Percentiles rank a stretch among this genome's conserved stretches.
These are phyloP conservation scores for Kobus ellipsiprymnus DNA, from an alignment of 2,113 vertebrate genomes.

Conservation along the genomic window DNA sequence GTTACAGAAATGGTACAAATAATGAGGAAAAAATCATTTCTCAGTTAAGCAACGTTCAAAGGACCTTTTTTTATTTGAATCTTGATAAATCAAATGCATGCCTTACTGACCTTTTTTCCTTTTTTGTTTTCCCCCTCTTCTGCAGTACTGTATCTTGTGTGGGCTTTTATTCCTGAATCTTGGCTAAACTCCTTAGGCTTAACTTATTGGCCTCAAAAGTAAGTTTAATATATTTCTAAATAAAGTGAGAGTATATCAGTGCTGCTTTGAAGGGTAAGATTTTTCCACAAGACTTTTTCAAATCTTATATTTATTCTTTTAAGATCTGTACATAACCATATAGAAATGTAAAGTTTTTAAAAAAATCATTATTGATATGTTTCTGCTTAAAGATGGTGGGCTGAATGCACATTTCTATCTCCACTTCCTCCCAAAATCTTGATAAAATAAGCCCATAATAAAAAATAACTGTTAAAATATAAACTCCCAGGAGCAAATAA, in stretches of 20 bases:
- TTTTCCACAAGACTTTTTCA: background rate
- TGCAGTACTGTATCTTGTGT: constrained; percentile 92
- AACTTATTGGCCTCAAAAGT: constrained; percentile 99
- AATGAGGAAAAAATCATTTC: background rate
- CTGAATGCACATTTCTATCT: background rate
- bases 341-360: background rate
- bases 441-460: background rate
- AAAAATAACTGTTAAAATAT: background rate
- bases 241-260: background rate
- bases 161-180: constrained; percentile 93
- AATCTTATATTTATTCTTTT: background rate
- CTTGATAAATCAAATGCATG: background rate
- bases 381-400: background rate
- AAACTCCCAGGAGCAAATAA: background rate
- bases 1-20: background rate
- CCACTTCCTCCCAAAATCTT: background rate
- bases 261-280: background rate
- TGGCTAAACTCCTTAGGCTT: constrained; percentile 93
- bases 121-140: background rate
- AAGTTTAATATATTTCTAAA: constrained; percentile 72
- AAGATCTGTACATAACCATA: background rate
- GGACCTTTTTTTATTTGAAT: background rate
- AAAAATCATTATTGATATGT: background rate
- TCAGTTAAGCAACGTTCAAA: background rate
- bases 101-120: background rate